phyloP scores from a whole-genome alignment of 2,888 invertebrate genomes.

The Melieria crassipennis region DNA sequence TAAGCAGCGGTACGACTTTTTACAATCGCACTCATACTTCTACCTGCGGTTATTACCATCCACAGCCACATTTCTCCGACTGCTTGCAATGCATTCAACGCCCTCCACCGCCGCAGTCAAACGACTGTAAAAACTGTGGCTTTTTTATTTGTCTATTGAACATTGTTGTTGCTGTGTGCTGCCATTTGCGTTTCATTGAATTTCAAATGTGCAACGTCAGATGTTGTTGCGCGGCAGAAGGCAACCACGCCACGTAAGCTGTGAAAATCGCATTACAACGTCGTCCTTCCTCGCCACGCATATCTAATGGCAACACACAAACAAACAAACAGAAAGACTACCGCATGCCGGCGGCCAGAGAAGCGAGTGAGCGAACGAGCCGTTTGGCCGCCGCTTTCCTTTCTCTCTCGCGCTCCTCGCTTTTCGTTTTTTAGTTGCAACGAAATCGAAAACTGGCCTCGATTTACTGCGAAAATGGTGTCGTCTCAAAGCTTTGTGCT shows the following conservation, averaged over 20 bases:
- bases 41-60: too few relatives aligned
- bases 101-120: too few relatives aligned
- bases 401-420: neutral
- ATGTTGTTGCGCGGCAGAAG: neutral
- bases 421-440: neutral
- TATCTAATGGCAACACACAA: neutral
- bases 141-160: too few relatives aligned
- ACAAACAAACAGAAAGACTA: slow-evolving; percentile 1
- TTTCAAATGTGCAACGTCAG: slow-evolving; percentile 32
- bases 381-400: neutral
- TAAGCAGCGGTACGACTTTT: too few relatives aligned
- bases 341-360: slow-evolving; percentile 1
- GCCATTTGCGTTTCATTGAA: slow-evolving; percentile 28
- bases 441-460: slow-evolving; percentile 23
- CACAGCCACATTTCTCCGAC: too few relatives aligned
- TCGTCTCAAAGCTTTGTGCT: neutral
- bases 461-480: slow-evolving; percentile 18
- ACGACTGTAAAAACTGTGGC: too few relatives aligned
- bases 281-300: neutral
- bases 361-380: neutral
- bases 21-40: too few relatives aligned
- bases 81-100: too few relatives aligned
- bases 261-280: slow-evolving; percentile 27
- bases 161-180: too few relatives aligned
- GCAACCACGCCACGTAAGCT: slow-evolving; percentile 11